Percentiles rank a stretch among this genome's conserved stretches.
phyloP scores from a whole-genome alignment of 1,140 invertebrate species.

The Drosophila takahashii region DNA sequence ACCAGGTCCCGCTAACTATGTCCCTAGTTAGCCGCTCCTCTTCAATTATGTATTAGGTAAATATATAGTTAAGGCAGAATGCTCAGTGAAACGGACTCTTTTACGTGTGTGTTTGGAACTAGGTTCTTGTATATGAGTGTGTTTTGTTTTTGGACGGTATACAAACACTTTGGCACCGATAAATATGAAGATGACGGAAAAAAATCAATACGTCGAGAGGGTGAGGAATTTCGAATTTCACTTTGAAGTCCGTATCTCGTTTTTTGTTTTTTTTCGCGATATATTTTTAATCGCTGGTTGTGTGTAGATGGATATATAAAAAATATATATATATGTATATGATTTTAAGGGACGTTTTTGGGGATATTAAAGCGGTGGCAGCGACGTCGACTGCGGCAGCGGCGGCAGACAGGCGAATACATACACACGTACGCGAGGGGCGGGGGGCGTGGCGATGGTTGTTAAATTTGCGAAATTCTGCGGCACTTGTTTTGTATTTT shows the following conservation, averaged over 20 bases:
- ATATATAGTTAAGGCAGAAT: slow-evolving; percentile 69
- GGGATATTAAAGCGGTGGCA: slow-evolving; percentile 7
- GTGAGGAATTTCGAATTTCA: slow-evolving; percentile 36
- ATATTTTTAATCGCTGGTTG: slow-evolving; percentile 51
- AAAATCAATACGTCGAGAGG: slow-evolving; percentile 34
- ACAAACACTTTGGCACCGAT: slow-evolving; percentile 73
- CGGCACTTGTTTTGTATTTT: slow-evolving; percentile 23
- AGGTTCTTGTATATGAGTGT: slow-evolving; percentile 34
- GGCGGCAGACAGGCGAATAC: slow-evolving; percentile 59
- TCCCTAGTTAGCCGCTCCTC: slow-evolving; percentile 26
- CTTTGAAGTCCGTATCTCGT: slow-evolving; percentile 39
- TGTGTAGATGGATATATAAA: slow-evolving; percentile 41
- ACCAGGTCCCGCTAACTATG: slow-evolving; percentile 5
- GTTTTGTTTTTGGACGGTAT: slow-evolving; percentile 69
- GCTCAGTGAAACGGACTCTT: slow-evolving; percentile 71
- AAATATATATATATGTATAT: slow-evolving; percentile 35
- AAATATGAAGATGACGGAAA: slow-evolving; percentile 40
- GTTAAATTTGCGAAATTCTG: slow-evolving; percentile 28
- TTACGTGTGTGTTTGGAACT: slow-evolving; percentile 44
- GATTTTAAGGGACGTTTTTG: slow-evolving; percentile 37
- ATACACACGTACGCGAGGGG: slow-evolving; percentile 48
- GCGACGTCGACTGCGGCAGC: slow-evolving; percentile 33
- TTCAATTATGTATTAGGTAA: slow-evolving; percentile 52
- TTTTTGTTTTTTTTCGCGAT: slow-evolving; percentile 41
- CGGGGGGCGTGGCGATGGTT: slow-evolving; percentile 6